phyloP scores from a whole-genome alignment of 1,140 invertebrate genomes.

The Brachionus paranguensis region DNA sequence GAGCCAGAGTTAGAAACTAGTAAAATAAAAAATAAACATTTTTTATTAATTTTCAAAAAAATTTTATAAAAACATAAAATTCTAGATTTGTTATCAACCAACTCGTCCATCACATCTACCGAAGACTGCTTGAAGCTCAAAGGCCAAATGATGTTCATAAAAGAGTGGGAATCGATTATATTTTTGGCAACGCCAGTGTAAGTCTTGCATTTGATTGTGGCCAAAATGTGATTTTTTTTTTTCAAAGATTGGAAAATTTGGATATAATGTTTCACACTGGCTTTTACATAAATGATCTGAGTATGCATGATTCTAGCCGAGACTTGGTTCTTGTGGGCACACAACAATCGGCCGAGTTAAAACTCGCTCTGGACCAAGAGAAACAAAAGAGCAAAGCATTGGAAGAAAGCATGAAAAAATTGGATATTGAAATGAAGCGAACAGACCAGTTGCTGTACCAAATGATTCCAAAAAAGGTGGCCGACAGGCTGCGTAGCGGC shows the following conservation, averaged over 20 bases:
- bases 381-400: slow-evolving; percentile 91
- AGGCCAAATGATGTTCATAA: slow-evolving; percentile 98
- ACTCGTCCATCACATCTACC: background rate
- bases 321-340: slow-evolving; percentile 92
- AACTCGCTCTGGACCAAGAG: slow-evolving; percentile 85
- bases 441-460: slow-evolving; percentile 92
- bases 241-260: slow-evolving; percentile 72
- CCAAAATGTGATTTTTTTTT: background rate
- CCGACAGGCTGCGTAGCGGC: slow-evolving; percentile 77
- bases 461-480: slow-evolving; percentile 91
- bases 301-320: slow-evolving; percentile 95
- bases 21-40: background rate
- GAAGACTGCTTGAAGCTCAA: slow-evolving; percentile 47
- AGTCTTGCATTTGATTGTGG: slow-evolving; percentile 42
- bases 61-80: background rate
- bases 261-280: slow-evolving; percentile 78
- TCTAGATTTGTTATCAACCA: background rate
- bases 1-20: background rate
- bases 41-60: background rate
- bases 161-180: slow-evolving; percentile 92
- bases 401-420: slow-evolving; percentile 87
- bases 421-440: slow-evolving; percentile 88
- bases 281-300: slow-evolving; percentile 90
- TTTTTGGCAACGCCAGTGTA: slow-evolving; percentile 84
- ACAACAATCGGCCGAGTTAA: slow-evolving; percentile 91